Base-by-base conservation (phyloP, 2,888 invertebrate genomes). In the Diarsia brunnea region DNA sequence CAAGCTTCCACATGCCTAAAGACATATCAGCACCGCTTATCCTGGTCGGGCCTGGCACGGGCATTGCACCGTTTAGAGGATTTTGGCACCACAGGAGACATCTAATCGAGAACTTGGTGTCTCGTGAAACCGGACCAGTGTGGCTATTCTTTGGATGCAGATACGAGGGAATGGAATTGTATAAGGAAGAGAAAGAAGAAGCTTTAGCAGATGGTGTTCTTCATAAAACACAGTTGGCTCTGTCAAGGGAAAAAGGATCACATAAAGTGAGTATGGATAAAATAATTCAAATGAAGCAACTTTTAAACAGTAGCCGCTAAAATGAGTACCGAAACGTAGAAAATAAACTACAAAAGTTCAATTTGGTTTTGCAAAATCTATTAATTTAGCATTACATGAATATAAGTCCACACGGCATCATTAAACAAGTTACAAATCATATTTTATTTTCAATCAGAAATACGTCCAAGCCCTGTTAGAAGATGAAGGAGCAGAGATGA, bases 61-160 rank as follows among this genome's bases (percentile, higher is more conserved):
- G 99, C 4, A 98, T 99, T 63, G 99, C 99, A 0, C 99, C 99
- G 0, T 99, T 99, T 94, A 97, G 99, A 92, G 98, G 98, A 19
- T 99, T 99, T 91, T 99, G 99, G 99, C 98, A 99, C 91, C 98
- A 99, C 89, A 97, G 98, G 78, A 91, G 91, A 78, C 88, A 91
- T 61, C 92, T 92, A 73, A 91, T 94, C 3, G 87, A 90, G 53
- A 88, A 91, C 64, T 87, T 83, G 63, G 53, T 83, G 21, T 71
- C 73, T 2, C 77, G 81, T 43, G 91, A 92, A 53, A 80, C 91
- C 7, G 96, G 96, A 19, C 93, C 94, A 85, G 97, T 98, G 90
- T 98, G 98, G 97, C 93, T 99, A 66, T 99, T 99, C 94, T 99
- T 99, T 89, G 99, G 99, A 0, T 99, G 99, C 89, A 97, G 99